Evolutionary conservation across 2,797 vertebrate genomes (phyloP).

Genomic region (Pseudochirops corinnae): DNA sequence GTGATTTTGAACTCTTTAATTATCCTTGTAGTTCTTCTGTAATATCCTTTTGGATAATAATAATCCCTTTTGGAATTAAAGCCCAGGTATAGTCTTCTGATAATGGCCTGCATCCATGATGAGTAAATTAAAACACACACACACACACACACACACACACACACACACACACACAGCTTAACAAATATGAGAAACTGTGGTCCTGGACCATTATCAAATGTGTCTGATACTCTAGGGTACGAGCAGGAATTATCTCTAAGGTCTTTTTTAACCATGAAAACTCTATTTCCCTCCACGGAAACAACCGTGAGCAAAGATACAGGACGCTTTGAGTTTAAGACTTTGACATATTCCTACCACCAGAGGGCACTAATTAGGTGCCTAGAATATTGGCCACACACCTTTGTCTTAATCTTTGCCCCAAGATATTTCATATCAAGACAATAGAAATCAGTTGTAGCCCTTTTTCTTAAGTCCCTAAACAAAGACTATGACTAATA

Average conservation of each 20-base stretch:
- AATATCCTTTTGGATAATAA: background rate
- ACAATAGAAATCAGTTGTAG: background rate
- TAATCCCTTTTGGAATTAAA: background rate
- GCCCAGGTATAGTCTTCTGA: background rate
- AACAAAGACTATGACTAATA: background rate
- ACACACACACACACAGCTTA: no score
- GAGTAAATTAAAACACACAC: no score
- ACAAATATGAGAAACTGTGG: background rate
- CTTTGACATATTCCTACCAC: slow-evolving; percentile 20
- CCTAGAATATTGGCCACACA: background rate
- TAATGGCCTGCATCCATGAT: background rate
- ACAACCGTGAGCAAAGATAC: background rate
- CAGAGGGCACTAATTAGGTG: slow-evolving; percentile 23
- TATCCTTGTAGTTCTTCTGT: background rate
- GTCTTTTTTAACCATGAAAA: background rate
- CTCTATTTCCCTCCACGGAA: background rate
- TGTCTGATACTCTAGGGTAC: background rate
- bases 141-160: no score
- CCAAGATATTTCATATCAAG: slow-evolving; percentile 23
- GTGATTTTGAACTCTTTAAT: background rate
- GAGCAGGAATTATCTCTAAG: background rate
- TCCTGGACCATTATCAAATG: background rate
- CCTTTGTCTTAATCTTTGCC: background rate
- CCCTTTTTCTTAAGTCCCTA: background rate
- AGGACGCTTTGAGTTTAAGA: background rate